Conservation (phyloP, 2,888 invertebrate species). For the Drosophila nr. medialis region DNA sequence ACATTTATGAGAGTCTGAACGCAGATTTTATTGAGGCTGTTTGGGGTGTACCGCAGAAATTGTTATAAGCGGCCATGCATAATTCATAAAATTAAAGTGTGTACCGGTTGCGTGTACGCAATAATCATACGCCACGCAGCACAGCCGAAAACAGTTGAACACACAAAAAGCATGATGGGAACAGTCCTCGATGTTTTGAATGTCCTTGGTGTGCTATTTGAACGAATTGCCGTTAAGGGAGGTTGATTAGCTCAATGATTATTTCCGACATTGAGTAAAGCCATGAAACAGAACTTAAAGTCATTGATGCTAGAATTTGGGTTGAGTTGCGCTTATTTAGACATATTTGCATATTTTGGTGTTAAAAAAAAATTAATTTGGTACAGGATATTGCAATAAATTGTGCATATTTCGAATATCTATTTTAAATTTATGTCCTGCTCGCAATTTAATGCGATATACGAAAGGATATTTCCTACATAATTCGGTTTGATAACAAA, state of each 20-base stretch:
- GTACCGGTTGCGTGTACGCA: constrained; percentile 75
- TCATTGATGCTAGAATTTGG: neutral
- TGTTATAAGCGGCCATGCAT: constrained; percentile 75
- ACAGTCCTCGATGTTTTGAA: constrained; percentile 23
- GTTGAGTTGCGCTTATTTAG: neutral
- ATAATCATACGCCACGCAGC: constrained; percentile 67
- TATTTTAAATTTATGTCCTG: neutral
- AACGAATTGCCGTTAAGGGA: constrained; percentile 41
- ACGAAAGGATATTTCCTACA: constrained; percentile 2
- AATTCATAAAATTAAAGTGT: constrained; percentile 78
- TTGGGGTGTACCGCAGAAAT: constrained; percentile 61
- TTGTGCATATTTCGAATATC: neutral
- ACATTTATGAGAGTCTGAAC: constrained; percentile 73
- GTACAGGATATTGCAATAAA: neutral
- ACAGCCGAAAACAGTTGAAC: constrained; percentile 3
- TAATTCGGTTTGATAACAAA: constrained; percentile 12
- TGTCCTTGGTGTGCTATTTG: constrained; percentile 36
- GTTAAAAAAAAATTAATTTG: neutral
- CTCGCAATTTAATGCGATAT: constrained; percentile 14
- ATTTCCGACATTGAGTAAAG: neutral
- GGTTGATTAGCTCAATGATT: constrained; percentile 40
- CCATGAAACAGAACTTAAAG: neutral
- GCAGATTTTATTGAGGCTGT: constrained; percentile 57
- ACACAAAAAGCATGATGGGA: neutral
- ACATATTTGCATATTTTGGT: neutral